These are phyloP conservation scores for Scaptomyza polygonia DNA, from an alignment of 2,888 invertebrate genomes.

Conservation along the genomic window DNA sequence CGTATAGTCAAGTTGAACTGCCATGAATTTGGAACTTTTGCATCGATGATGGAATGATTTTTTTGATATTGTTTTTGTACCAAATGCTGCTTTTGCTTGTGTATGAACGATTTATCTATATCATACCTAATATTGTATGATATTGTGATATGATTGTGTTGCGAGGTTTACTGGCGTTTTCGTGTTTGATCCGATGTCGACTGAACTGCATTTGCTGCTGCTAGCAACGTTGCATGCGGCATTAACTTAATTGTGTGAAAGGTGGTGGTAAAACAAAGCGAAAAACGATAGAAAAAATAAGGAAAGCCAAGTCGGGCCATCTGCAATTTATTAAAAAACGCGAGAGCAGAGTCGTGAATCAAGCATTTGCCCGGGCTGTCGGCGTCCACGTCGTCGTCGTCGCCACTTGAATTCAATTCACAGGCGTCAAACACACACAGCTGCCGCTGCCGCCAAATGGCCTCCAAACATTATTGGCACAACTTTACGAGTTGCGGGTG, in stretches of 20 bases:
- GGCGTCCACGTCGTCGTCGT: background rate
- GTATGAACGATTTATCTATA: no score
- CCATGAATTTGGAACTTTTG: no score
- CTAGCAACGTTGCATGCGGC: background rate
- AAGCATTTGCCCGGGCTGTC: conserved; percentile 5
- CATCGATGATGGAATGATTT: no score
- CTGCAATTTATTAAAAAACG: conserved; percentile 26
- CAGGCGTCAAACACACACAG: conserved; percentile 5
- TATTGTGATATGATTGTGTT: no score
- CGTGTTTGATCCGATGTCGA: background rate
- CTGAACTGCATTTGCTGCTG: background rate
- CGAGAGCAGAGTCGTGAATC: conserved; percentile 11
- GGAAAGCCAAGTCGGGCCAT: conserved; percentile 6
- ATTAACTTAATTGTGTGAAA: conserved; percentile 25
- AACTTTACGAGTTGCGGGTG: background rate
- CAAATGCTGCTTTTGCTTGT: no score
- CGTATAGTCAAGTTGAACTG: no score
- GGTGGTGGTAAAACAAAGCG: background rate
- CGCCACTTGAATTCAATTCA: conserved; percentile 23
- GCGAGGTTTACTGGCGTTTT: no score
- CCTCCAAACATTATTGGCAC: conserved; percentile 21
- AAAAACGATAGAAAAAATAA: background rate
- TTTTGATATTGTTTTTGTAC: no score
- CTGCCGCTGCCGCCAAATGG: conserved; percentile 12
- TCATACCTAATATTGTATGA: no score